Percentiles rank a stretch among this genome's conserved stretches.
These are phyloP conservation scores for Neria commutata DNA, from an alignment of 2,888 invertebrate species.

Conservation along the genomic window DNA sequence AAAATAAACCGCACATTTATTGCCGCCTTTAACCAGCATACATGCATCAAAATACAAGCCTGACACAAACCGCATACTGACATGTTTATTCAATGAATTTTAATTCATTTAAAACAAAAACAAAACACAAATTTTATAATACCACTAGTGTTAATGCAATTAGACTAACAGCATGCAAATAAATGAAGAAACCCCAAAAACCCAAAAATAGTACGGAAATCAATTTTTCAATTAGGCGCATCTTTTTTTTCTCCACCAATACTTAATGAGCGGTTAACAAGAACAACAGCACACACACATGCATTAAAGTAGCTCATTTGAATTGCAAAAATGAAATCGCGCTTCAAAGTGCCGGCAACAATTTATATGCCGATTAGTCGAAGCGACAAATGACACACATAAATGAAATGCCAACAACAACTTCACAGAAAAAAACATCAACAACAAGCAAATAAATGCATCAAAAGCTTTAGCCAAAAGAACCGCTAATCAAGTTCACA, in stretches of 20 bases:
- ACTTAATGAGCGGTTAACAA: slow-evolving; percentile 49
- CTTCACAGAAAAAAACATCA: slow-evolving; percentile 23
- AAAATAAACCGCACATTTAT: too few species aligned
- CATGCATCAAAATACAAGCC: too few species aligned
- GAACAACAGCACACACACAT: slow-evolving; percentile 33
- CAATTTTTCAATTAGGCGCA: slow-evolving; percentile 41
- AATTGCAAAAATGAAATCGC: background rate
- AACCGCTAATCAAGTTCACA: slow-evolving; percentile 59
- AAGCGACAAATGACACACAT: slow-evolving; percentile 27
- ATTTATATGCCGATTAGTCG: slow-evolving; percentile 26
- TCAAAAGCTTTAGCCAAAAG: slow-evolving; percentile 47
- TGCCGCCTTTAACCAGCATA: too few species aligned
- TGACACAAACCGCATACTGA: too few species aligned
- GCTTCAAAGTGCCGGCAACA: slow-evolving; percentile 1
- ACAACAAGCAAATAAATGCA: slow-evolving; percentile 30
- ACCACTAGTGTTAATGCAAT: background rate
- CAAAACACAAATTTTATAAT: background rate
- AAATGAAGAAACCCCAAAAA: background rate
- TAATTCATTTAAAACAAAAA: background rate
- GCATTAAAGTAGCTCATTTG: slow-evolving; percentile 21
- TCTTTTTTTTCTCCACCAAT: slow-evolving; percentile 31
- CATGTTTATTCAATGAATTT: too few species aligned
- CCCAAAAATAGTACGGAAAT: slow-evolving; percentile 11
- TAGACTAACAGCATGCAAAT: background rate
- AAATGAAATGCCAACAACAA: slow-evolving; percentile 7